Evolutionary conservation across 2,888 invertebrate genomes (phyloP).

Genomic region (Autographa pulchrina): DNA sequence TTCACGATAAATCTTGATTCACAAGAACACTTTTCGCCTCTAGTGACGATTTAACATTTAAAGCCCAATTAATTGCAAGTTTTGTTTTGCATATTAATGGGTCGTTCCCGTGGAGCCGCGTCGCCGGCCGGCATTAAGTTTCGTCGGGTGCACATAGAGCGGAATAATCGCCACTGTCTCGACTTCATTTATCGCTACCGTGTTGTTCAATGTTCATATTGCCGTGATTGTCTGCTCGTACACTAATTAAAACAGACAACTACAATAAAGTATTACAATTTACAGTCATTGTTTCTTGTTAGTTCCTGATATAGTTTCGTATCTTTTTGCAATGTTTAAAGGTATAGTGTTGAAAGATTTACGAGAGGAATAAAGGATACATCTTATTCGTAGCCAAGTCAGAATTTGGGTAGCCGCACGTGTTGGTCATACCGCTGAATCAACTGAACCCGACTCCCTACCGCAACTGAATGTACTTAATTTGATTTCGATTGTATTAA

Average conservation of each 20-base stretch:
- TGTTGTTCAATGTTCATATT: constrained; percentile 27
- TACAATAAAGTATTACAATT: constrained; percentile 28
- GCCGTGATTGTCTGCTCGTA: constrained; percentile 26
- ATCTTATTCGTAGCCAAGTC: constrained; percentile 77
- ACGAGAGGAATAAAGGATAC: constrained; percentile 38
- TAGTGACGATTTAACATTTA: constrained; percentile 74
- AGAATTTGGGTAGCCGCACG: constrained; percentile 68
- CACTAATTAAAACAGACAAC: constrained; percentile 14
- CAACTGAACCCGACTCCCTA: constrained; percentile 79
- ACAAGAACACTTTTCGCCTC: constrained; percentile 66
- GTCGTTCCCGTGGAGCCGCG: constrained; percentile 66
- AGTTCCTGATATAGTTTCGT: neutral
- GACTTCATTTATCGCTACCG: constrained; percentile 70
- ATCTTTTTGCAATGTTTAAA: neutral
- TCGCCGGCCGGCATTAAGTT: constrained; percentile 69
- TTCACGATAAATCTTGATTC: constrained; percentile 70
- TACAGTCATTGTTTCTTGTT: neutral
- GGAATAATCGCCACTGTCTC: constrained; percentile 73
- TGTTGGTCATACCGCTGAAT: constrained; percentile 83
- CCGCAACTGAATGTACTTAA: constrained; percentile 87
- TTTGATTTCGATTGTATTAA: constrained; percentile 88
- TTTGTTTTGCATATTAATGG: constrained; percentile 82
- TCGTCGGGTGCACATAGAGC: constrained; percentile 69
- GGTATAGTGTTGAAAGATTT: constrained; percentile 14
- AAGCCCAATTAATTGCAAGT: constrained; percentile 78